Conservation (phyloP, 2,797 vertebrate species). For the Caiman crocodilus region DNA sequence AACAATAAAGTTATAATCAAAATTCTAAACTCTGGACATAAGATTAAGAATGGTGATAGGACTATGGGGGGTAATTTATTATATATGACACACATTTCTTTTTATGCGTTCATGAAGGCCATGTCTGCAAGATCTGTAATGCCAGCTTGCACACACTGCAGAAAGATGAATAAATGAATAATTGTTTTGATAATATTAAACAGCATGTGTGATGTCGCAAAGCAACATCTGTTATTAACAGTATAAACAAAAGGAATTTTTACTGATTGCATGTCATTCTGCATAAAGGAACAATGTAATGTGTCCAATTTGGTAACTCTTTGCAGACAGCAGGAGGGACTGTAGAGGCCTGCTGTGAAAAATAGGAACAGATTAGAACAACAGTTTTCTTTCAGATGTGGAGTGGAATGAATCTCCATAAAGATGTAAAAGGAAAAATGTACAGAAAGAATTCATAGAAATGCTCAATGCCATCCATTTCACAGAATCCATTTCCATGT, state of each 20-base stretch:
- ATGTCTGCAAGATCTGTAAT: slow-evolving; percentile 69
- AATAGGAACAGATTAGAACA: slow-evolving; percentile 64
- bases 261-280: slow-evolving; percentile 57
- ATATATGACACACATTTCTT: slow-evolving; percentile 48
- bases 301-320: slow-evolving; percentile 42
- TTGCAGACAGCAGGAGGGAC: slow-evolving; percentile 37
- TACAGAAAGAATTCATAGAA: background rate
- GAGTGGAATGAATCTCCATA: slow-evolving; percentile 11
- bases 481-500: slow-evolving; percentile 3
- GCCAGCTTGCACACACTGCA: slow-evolving; percentile 76
- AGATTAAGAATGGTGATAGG: slow-evolving; percentile 27
- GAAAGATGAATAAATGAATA: slow-evolving; percentile 81
- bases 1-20: slow-evolving; percentile 7
- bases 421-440: background rate
- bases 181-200: slow-evolving; percentile 83
- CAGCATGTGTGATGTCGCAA: slow-evolving; percentile 80
- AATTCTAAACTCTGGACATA: slow-evolving; percentile 35
- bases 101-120: slow-evolving; percentile 70
- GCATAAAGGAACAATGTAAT: slow-evolving; percentile 52
- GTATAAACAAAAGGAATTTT: slow-evolving; percentile 76
- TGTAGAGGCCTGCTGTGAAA: slow-evolving; percentile 63
- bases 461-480: background rate
- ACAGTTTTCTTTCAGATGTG: slow-evolving; percentile 39
- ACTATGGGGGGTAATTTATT: slow-evolving; percentile 64
- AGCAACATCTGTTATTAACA: slow-evolving; percentile 80